A percentile compares a stretch with the other conserved stretches of the same genome.
These are phyloP conservation scores for Barbus barbus DNA, from an alignment of 2,113 vertebrate species.

Conservation along the genomic window DNA sequence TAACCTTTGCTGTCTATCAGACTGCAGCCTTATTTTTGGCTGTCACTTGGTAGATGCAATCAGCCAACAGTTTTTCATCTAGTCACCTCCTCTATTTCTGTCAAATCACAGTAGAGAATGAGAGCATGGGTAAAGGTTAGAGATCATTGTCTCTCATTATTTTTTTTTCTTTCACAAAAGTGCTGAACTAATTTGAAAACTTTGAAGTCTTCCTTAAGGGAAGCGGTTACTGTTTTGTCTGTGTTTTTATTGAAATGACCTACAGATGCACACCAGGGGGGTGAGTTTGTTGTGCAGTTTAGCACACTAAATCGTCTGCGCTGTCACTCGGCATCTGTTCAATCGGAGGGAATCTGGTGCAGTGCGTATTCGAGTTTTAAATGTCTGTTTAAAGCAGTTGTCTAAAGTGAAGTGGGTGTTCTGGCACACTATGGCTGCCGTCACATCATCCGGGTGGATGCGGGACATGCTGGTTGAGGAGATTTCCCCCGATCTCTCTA, in stretches of 20 bases:
- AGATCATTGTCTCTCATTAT: slow-evolving; percentile 6
- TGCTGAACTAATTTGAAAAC: slow-evolving; percentile 31
- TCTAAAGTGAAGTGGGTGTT: slow-evolving; percentile 14
- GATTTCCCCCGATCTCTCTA: neutral
- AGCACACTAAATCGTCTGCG: slow-evolving; percentile 29
- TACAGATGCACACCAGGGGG: slow-evolving; percentile 40
- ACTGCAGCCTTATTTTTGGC: slow-evolving; percentile 61
- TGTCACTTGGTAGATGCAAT: slow-evolving; percentile 57
- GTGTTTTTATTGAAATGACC: slow-evolving; percentile 42
- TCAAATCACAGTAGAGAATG: slow-evolving; percentile 23
- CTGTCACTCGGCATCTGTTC: slow-evolving; percentile 36
- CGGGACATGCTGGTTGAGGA: neutral
- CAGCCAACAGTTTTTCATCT: slow-evolving; percentile 24
- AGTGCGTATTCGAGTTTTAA: neutral
- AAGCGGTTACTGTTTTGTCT: neutral
- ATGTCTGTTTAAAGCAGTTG: slow-evolving; percentile 13
- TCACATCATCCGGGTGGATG: neutral
- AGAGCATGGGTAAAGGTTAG: slow-evolving; percentile 39
- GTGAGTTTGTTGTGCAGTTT: slow-evolving; percentile 30
- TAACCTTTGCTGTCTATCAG: slow-evolving; percentile 71
- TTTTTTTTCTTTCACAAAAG: slow-evolving; percentile 10
- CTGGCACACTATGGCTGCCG: neutral
- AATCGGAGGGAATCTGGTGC: slow-evolving; percentile 28
- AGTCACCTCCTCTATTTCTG: slow-evolving; percentile 17
- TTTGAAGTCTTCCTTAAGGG: slow-evolving; percentile 19